Base-by-base conservation (phyloP, 2,888 invertebrate genomes). In the Chironomus tentans region DNA sequence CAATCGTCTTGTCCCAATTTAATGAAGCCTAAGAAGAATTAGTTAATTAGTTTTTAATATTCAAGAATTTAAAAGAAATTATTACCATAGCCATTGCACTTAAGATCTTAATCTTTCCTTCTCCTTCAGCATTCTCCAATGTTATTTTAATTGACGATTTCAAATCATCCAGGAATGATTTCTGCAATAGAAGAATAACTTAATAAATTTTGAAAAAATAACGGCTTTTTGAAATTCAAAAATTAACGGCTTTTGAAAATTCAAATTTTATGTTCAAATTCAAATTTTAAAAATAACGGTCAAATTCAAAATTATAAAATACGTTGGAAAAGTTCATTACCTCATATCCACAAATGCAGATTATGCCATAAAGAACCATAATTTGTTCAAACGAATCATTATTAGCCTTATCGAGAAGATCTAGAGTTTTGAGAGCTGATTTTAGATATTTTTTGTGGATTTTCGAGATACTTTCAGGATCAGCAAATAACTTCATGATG, bases 81-180 rank as follows among this genome's bases (percentile, higher is more conserved):
- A 28, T 38, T 38, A 81, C 82, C 22, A 83, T 79, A 1, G 84
- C 82, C 2, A 84, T 77, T 2, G 80, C 80, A 70, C 81, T 81
- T 13, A 83, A 82, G 22, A 84, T 80, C 78, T 82, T 84, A 4
- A 84, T 79, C 78, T 83, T 82, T 0, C 82, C 83, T 48, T 81
- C 80, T 56, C 81, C 81, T 4, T 80, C 78, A 73, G 81, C 82
- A 76, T 82, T 77, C 1, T 80, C 76, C 77, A 82, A 82, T 4
- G 83, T 82, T 0, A 77, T 61, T 47, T 80, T 79, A 0, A 84
- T 79, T 24, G 81, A 81, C 1, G 78, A 77, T n/a, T 82, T 80
- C 4, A 83, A 77, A 24, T 77, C 76, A 2, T 77, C 15, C 6
- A 84, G 62, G 70, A 82, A 82, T 0, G 69, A 18, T 76, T 76